phyloP scores from a whole-genome alignment of 2,888 invertebrate species.

The Oscheius myriophilus region DNA sequence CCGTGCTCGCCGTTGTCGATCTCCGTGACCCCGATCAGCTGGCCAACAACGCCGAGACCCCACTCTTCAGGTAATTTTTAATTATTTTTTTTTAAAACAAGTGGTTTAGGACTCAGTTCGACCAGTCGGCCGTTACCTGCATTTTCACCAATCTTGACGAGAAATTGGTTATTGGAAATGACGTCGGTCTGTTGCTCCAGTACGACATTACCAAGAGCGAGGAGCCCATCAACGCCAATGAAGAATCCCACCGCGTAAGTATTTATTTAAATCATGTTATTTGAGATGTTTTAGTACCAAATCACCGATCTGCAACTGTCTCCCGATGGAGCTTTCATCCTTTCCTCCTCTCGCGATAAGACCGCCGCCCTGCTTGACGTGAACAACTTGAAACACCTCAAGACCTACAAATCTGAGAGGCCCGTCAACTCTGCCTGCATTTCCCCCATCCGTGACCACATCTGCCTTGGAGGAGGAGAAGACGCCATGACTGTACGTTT shows the following conservation, averaged over 20 bases:
- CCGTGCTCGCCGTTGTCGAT: constrained; percentile 77
- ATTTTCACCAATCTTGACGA: constrained; percentile 94
- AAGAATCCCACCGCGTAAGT: constrained; percentile 47
- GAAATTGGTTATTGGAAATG: constrained; percentile 69
- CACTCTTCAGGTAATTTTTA: constrained; percentile 17
- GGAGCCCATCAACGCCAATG: constrained; percentile 75
- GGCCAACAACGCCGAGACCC: constrained; percentile 36
- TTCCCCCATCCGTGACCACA: constrained; percentile 93
- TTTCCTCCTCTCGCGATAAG: constrained; percentile 95
- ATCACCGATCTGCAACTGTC: constrained; percentile 97
- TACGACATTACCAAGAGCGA: constrained; percentile 83
- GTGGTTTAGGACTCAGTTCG: constrained; percentile 47
- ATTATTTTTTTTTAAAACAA: not conserved
- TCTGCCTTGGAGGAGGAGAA: constrained; percentile 94
- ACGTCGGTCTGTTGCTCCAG: constrained; percentile 77
- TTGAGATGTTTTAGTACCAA: constrained; percentile 66
- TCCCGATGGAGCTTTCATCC: constrained; percentile 78
- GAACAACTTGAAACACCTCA: constrained; percentile 84
- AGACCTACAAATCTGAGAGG: constrained; percentile 90
- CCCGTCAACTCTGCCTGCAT: constrained; percentile 98
- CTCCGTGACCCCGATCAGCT: constrained; percentile 73
- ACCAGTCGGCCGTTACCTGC: constrained; percentile 53
- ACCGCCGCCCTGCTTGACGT: constrained; percentile 88
- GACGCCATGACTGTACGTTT: constrained; percentile 93
- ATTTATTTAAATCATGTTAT: not conserved